Base-by-base conservation (phyloP, 2,888 invertebrate genomes). In the Machimus rusticus region DNA sequence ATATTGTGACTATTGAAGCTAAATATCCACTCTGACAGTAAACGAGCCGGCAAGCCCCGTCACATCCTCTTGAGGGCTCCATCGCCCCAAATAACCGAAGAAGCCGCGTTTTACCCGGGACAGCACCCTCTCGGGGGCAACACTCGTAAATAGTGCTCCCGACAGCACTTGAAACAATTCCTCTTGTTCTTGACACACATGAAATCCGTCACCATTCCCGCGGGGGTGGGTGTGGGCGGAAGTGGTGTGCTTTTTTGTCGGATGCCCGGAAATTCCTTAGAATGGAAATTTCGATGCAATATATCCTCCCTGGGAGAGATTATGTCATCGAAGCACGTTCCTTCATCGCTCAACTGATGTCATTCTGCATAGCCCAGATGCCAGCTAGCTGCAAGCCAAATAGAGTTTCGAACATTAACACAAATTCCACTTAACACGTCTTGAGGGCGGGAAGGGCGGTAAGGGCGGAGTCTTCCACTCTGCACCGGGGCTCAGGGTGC, bases 341-440 rank as follows among this genome's bases (percentile, higher is more conserved):
- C 55, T 86, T 77, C 76, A 77, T 77, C 77, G 77, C 57, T 86
- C 77, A 86, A 77, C 76, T 77, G 77, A 77, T 78, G 86, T 86
- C 86, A 57, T 19, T 86, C 55, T 23, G 57, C 77, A 77, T 77
- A 86, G 46, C 57, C 51, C 51, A 57, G 55, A 86, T 86, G 77
- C 77, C 86, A 86, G 55, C 77, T 55, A 86, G 55, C 55, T 77
- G 77, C 74, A 86, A 86, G 46, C 43, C 86, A 86, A 86, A 86
- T 86, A 86, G 86, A 74, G 86, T 86, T 86, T 51, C 46, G 74
- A 57, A 77, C 86, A 86, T 86, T 86, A 86, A 86, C 86, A 86
- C 86, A 76, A 86, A 86, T 86, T 86, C 77, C 86, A 86, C 86
- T 86, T 86, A 86, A 57, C 86, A 86, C 77, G 76, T 77, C 77